These are phyloP conservation scores for Leptosomus discolor DNA, from an alignment of 2,113 vertebrate species.

Conservation along the genomic window DNA sequence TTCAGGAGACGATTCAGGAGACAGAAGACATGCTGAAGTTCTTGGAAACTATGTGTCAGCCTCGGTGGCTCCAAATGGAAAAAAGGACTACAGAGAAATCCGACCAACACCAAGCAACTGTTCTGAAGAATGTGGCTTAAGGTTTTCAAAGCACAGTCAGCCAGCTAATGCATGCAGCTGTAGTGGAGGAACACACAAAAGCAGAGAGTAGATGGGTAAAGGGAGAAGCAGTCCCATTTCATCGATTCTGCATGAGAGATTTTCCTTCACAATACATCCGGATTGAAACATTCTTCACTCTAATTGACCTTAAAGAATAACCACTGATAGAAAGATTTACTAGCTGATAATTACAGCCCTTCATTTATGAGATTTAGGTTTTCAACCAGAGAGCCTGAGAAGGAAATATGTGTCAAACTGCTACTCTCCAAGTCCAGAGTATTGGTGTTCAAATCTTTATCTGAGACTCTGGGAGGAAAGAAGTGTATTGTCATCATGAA, in stretches of 20 bases:
- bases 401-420: neutral
- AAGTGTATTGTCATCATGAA: neutral
- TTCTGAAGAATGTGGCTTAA: slow-evolving; percentile 78
- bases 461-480: neutral
- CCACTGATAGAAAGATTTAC: slow-evolving; percentile 16
- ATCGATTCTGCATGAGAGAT: neutral
- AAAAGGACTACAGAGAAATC: slow-evolving; percentile 72
- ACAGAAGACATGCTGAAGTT: slow-evolving; percentile 66
- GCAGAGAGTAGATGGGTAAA: slow-evolving; percentile 13
- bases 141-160: slow-evolving; percentile 72
- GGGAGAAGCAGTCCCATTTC: neutral
- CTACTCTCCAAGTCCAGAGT: neutral
- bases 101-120: slow-evolving; percentile 77
- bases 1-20: slow-evolving; percentile 72
- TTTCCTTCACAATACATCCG: neutral
- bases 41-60: slow-evolving; percentile 78
- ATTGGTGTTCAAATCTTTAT: neutral
- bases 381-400: neutral
- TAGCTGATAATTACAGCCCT: neutral
- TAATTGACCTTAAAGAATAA: slow-evolving; percentile 32
- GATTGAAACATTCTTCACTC: neutral
- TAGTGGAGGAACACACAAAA: slow-evolving; percentile 52
- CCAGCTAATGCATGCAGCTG: slow-evolving; percentile 70
- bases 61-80: slow-evolving; percentile 69
- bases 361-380: neutral